Conservation (phyloP, 2,888 invertebrate species). For the Melanostoma scalare region DNA sequence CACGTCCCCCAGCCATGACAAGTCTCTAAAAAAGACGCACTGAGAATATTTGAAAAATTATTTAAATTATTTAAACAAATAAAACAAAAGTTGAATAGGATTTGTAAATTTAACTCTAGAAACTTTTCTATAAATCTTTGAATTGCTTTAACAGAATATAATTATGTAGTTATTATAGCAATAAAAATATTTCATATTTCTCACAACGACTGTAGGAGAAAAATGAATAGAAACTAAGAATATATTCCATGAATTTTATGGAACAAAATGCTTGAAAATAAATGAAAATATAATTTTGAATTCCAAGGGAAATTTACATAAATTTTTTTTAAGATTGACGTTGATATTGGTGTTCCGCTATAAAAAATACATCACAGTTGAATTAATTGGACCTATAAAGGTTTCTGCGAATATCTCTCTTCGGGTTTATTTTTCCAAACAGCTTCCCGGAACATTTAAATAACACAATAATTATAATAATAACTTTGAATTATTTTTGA, state of each 20-base stretch:
- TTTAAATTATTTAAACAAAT: constrained; percentile 61
- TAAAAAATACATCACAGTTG: too few relatives aligned
- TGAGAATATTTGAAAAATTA: background rate
- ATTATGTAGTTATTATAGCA: constrained; percentile 25
- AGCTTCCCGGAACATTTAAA: too few relatives aligned
- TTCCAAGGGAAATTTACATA: background rate
- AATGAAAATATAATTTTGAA: background rate
- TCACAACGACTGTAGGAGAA: background rate
- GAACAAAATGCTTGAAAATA: constrained; percentile 42
- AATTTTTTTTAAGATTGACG: too few relatives aligned
- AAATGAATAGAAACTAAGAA: background rate
- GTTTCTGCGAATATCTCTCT: too few relatives aligned
- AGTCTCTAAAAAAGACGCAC: constrained; percentile 81
- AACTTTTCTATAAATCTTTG: constrained; percentile 35
- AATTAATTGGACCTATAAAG: too few relatives aligned
- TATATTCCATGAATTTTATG: constrained; percentile 31
- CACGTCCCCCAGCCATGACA: constrained; percentile 95
- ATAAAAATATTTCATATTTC: constrained; percentile 27
- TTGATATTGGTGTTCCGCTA: too few relatives aligned
- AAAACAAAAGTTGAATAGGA: constrained; percentile 29
- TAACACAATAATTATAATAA: too few relatives aligned
- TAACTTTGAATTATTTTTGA: too few relatives aligned
- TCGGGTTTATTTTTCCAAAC: too few relatives aligned
- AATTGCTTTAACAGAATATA: constrained; percentile 44
- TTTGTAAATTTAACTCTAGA: constrained; percentile 64